Base-by-base conservation (phyloP, 2,113 vertebrate genomes). In the Salvelinus sp. region DNA sequence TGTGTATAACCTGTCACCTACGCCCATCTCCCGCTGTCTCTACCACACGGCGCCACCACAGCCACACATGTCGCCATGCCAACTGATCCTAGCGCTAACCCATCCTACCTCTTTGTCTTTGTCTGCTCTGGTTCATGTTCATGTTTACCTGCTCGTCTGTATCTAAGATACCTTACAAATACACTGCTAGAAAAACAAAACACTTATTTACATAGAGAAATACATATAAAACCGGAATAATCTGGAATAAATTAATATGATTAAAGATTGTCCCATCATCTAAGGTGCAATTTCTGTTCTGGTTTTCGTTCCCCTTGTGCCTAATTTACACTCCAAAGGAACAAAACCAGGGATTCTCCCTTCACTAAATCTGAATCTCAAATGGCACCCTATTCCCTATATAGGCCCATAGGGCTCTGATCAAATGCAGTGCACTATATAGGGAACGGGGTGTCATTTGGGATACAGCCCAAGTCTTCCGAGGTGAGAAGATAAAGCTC, bases 211-310 rank as follows among this genome's bases (percentile, higher is more conserved):
- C 22, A 22, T 18, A n/a, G 69, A 28, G 67, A 25, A 63, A 65
- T 65, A 72, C 60, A 72, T 33, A 67, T 72, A 57, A 48, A 48
- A 79, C 20, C 48, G 50, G 64, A 20, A 69, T 69, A 75, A 54
- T 22, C 57, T 44, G 22, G 22, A 75, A 68, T 58, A 47, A 63
- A 20, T 69, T 4, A 64, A 63, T 64, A 44, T 73, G 54, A 33
- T 38, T 70, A 79, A 79, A 58, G 87, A 88, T 88, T 88, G 87
- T 88, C 87, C 76, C 38, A 69, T 65, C 76, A 77, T 76, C 70
- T 88, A 88, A 88, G 85, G 87, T 88, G 87, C 87, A 78, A 60
- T 6, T 69, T 76, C 87, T 80, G 62, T 62, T 23, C n/a, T 62
- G 58, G 58, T 62, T 62, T 22, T n/a, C 4, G n/a, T 62, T 44